Evolutionary conservation across 2,113 vertebrate species (phyloP).

Genomic region (Anhinga anhinga): DNA sequence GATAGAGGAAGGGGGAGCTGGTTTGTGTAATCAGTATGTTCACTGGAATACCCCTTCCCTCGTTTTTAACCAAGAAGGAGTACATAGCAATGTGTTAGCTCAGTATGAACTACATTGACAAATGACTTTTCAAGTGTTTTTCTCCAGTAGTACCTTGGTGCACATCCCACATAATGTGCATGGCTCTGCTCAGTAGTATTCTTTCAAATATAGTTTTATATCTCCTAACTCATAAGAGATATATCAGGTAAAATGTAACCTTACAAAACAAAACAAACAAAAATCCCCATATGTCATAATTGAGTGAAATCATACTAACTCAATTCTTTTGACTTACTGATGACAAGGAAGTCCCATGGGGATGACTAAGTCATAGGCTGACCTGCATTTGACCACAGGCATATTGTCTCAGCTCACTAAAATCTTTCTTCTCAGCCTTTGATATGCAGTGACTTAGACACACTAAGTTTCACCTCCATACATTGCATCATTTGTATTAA

Average conservation of each 20-base stretch:
- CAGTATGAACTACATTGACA: neutral
- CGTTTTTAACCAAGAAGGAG: neutral
- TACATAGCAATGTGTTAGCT: neutral
- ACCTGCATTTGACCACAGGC: neutral
- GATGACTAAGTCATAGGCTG: neutral
- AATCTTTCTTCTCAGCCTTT: neutral
- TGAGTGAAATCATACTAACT: neutral
- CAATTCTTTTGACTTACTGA: neutral
- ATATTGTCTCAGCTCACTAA: neutral
- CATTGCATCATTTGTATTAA: neutral
- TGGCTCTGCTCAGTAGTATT: neutral
- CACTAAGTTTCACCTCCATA: neutral
- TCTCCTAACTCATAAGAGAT: neutral
- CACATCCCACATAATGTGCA: neutral
- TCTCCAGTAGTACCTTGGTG: neutral
- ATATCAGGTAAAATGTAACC: neutral
- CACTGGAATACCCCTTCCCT: neutral
- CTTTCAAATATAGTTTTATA: neutral
- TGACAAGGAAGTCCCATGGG: neutral
- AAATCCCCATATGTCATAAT: fast-evolving
- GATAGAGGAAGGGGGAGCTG: neutral
- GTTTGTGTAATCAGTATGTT: neutral
- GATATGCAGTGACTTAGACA: neutral
- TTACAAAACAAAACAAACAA: neutral
- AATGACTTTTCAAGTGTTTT: neutral